A percentile compares a stretch with the other conserved stretches of the same genome.
Conservation (phyloP, 23 tunicate genomes). For the Ascidia mentula region DNA sequence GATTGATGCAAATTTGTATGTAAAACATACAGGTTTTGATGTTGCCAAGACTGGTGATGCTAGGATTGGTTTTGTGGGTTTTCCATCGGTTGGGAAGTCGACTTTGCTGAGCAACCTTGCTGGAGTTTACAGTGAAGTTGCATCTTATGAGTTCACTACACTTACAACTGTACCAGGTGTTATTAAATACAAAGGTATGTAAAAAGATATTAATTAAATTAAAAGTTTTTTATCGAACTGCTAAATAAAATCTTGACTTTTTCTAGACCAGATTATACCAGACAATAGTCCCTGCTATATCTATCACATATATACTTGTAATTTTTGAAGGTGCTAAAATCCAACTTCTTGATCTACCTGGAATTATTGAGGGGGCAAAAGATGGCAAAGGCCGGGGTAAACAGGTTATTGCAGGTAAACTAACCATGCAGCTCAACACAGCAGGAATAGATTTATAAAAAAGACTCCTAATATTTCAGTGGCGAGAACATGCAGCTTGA, state of each 20-base stretch:
- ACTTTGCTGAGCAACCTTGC: slow-evolving; percentile 95
- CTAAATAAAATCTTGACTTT: too few relatives aligned
- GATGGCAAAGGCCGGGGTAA: slow-evolving; percentile 99
- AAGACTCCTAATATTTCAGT: slow-evolving; percentile 25
- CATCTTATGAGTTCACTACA: slow-evolving; percentile 98
- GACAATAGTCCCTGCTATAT: too few relatives aligned
- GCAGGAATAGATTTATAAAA: neutral
- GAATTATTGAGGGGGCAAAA: slow-evolving; percentile 99
- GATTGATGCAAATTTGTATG: neutral
- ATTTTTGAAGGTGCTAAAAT: slow-evolving; percentile 87
- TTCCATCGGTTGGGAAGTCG: slow-evolving; percentile 99
- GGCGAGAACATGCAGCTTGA: slow-evolving; percentile 96
- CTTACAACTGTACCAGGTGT: slow-evolving; percentile 99
- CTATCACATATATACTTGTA: neutral
- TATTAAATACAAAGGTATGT: slow-evolving; percentile 93
- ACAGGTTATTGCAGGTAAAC: slow-evolving; percentile 91
- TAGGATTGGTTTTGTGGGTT: slow-evolving; percentile 98
- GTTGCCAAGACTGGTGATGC: slow-evolving; percentile 99
- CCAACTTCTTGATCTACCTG: slow-evolving; percentile 98
- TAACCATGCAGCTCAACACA: neutral
- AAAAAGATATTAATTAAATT: too few relatives aligned
- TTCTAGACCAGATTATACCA: too few relatives aligned
- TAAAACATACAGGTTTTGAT: slow-evolving; percentile 75
- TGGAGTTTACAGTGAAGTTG: slow-evolving; percentile 99
- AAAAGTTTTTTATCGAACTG: too few relatives aligned